Evolutionary conservation across 2,797 vertebrate species (phyloP), one percentile per base, ranked within the genome.

Genomic region (Anguilla marmorata): DNA sequence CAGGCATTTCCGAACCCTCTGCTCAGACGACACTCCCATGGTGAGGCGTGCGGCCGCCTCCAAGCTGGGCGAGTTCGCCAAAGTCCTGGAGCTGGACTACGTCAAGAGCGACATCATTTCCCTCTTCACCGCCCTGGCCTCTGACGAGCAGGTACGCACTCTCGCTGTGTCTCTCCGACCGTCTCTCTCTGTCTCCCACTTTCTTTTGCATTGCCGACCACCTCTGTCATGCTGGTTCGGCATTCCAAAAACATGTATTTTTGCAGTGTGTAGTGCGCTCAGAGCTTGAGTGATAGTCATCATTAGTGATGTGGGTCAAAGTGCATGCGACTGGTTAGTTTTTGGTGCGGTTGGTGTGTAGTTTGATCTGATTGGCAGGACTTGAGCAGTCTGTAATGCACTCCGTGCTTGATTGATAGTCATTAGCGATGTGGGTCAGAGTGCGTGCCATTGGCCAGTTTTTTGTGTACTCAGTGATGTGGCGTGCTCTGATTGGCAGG

Each of bases 21-120:
- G 97, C 90, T 97, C 96, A 8, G 97, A 97, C 87, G 97, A 97
- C 89, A 97, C 97, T 60, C 97, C 97, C 0, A 97, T 97, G 97
- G 97, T 97, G 58, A 95, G 97, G 50, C 97, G 97, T 72, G 97
- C 97, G 66, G 97, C 97, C 41, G 96, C 97, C 87, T 97, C 97
- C 69, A 97, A 97, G 87, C 93, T 97, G 60, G 97, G 97, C 12
- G 97, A 97, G 91, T 97, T 97, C 92, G 97, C 97, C 37, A 97
- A 97, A 93, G 97, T 97, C 54, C 90, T 97, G 91, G 97, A 97
- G 93, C 92, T 97, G 90, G 97, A 97, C 91, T 97, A 97, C 91
- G 95, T 97, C 69, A 97, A 97, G 94, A 97, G 95, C 91, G 97
- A 97, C 92, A 97, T 97, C 2, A 97, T 97, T 91, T 96, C 97